Conservation (phyloP, 2,888 invertebrate species). For the Melanargia galathea region DNA sequence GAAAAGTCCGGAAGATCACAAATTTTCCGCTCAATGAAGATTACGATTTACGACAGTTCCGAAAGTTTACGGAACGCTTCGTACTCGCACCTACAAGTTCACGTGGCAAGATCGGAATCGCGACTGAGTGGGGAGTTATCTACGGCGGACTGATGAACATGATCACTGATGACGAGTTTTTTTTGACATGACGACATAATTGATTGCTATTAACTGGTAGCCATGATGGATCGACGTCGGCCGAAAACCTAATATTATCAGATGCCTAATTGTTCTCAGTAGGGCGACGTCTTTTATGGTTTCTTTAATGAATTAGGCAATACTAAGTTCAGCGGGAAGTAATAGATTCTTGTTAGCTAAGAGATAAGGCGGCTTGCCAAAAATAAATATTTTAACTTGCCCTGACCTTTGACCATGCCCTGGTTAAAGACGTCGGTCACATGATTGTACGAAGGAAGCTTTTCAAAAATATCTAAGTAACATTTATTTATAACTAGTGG, state of each 20-base stretch:
- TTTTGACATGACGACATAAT: constrained; percentile 16
- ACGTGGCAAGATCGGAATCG: constrained; percentile 19
- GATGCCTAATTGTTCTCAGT: constrained; percentile 5
- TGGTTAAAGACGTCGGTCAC: no score
- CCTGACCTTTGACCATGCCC: no score
- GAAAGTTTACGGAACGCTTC: constrained; percentile 13
- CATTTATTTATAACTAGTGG: no score
- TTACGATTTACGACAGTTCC: background rate
- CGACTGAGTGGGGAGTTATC: background rate
- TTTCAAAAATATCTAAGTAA: no score
- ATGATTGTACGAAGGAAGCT: no score
- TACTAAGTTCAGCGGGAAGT: background rate
- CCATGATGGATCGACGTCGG: background rate
- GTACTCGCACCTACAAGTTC: background rate
- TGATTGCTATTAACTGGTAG: background rate
- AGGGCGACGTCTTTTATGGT: constrained; percentile 6
- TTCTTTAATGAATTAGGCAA: constrained; percentile 7
- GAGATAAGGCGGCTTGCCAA: background rate
- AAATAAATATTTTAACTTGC: no score
- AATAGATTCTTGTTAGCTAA: background rate
- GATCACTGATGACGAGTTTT: constrained; percentile 7
- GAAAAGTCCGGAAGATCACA: constrained; percentile 2
- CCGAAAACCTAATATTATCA: background rate
- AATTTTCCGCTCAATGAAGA: constrained; percentile 1
- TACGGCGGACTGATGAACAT: constrained; percentile 2